phyloP scores from a whole-genome alignment of 2,113 vertebrate genomes.

The Podocnemis expansa region DNA sequence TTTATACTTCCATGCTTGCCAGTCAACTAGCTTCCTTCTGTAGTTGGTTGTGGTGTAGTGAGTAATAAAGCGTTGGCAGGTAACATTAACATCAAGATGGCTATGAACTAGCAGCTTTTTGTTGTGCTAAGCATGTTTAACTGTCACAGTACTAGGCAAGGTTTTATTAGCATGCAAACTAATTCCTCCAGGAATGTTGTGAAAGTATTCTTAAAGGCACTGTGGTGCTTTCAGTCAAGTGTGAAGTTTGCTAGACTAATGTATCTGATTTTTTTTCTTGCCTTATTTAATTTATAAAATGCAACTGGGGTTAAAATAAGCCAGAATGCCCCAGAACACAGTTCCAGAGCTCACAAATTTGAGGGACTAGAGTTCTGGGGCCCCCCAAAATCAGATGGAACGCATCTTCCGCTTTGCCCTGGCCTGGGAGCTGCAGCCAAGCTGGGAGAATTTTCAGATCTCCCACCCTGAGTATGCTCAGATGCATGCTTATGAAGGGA shows the following conservation, averaged over 20 bases:
- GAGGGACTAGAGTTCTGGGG: too few relatives aligned
- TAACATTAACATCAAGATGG: neutral
- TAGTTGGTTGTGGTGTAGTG: neutral
- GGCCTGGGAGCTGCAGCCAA: too few relatives aligned
- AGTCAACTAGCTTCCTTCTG: neutral
- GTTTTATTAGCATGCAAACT: neutral
- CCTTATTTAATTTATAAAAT: neutral
- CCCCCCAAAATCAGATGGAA: too few relatives aligned
- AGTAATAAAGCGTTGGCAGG: neutral
- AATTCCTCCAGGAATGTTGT: neutral
- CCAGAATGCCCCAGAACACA: too few relatives aligned
- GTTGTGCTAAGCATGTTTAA: too few relatives aligned
- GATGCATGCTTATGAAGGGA: too few relatives aligned
- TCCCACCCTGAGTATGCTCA: too few relatives aligned
- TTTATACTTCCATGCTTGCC: neutral
- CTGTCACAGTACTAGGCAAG: neutral
- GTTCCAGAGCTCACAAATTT: too few relatives aligned
- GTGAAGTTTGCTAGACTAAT: neutral
- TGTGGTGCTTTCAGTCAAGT: neutral
- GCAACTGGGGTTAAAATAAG: too few relatives aligned
- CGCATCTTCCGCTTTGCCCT: too few relatives aligned
- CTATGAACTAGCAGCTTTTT: neutral
- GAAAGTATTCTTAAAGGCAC: rapidly evolving
- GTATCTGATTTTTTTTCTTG: neutral
- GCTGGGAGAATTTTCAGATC: too few relatives aligned